phyloP scores from a whole-genome alignment of 64 coral and sea anemone species.

The Dendrophyllia cribrosa region DNA sequence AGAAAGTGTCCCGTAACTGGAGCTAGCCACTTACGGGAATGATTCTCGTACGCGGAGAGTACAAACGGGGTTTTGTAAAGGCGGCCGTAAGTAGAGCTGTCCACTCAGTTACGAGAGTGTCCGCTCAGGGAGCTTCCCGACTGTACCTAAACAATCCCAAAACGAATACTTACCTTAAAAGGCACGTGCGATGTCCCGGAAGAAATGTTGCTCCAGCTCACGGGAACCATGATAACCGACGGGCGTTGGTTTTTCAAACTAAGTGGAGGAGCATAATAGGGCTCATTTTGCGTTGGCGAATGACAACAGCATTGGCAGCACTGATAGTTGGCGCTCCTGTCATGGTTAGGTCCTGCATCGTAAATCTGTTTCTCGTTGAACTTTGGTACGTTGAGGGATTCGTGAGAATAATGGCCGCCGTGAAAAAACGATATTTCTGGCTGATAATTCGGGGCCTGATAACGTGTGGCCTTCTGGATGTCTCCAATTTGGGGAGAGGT shows the following conservation, averaged over 20 bases:
- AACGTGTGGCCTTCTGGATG: neutral
- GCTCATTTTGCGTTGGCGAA: neutral
- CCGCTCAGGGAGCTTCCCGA: no score
- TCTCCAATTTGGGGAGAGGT: neutral
- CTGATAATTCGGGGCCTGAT: neutral
- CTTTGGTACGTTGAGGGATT: neutral
- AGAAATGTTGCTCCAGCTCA: neutral
- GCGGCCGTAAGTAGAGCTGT: no score
- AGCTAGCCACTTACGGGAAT: no score
- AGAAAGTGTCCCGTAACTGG: no score
- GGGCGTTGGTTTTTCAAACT: neutral
- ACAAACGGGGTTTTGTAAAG: no score
- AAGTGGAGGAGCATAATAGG: neutral
- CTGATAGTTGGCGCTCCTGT: neutral
- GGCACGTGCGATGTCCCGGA: slow-evolving; percentile 4
- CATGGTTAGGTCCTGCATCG: neutral
- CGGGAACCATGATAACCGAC: slow-evolving; percentile 39
- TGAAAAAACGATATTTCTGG: neutral
- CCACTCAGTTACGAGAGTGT: no score
- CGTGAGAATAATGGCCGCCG: neutral
- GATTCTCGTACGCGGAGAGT: no score
- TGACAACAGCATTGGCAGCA: slow-evolving; percentile 20
- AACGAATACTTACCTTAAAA: neutral
- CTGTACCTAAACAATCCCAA: no score
- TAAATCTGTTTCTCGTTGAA: neutral